Conservation (phyloP, 2,797 vertebrate genomes). For the Aselliscus stoliczkanus region DNA sequence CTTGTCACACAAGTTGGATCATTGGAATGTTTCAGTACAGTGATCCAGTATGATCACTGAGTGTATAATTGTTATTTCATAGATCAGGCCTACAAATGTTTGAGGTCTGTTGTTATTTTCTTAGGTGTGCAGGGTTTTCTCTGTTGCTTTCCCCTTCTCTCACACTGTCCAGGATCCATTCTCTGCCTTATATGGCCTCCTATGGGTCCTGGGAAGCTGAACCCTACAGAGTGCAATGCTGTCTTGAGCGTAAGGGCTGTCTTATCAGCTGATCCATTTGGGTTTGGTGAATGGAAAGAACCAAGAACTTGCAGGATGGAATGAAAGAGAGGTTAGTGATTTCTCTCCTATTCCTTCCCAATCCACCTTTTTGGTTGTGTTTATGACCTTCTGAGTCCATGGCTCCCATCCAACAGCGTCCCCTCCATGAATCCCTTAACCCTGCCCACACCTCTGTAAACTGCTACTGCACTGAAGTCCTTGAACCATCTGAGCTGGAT, state of each 20-base stretch:
- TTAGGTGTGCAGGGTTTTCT: neutral
- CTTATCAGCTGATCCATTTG: neutral
- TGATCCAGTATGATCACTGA: neutral
- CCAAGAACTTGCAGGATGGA: neutral
- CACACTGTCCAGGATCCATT: neutral
- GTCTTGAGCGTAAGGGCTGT: too few relatives aligned
- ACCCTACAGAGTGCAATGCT: fast-evolving
- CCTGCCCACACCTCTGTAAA: neutral
- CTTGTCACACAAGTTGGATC: neutral
- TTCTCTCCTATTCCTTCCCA: neutral
- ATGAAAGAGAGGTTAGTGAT: neutral
- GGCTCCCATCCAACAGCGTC: too few relatives aligned
- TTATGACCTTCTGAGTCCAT: neutral
- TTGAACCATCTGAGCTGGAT: neutral
- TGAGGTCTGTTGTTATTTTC: neutral
- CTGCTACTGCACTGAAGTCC: neutral
- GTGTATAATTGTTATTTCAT: neutral
- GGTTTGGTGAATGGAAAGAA: neutral
- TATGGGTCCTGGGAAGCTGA: neutral
- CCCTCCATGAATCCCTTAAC: neutral
- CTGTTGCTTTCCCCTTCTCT: neutral
- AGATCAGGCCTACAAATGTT: neutral
- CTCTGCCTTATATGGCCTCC: neutral
- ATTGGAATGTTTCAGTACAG: neutral
- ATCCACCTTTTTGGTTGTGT: neutral